Base-by-base conservation (phyloP, 2,888 invertebrate genomes). In the Ormia ochracea region DNA sequence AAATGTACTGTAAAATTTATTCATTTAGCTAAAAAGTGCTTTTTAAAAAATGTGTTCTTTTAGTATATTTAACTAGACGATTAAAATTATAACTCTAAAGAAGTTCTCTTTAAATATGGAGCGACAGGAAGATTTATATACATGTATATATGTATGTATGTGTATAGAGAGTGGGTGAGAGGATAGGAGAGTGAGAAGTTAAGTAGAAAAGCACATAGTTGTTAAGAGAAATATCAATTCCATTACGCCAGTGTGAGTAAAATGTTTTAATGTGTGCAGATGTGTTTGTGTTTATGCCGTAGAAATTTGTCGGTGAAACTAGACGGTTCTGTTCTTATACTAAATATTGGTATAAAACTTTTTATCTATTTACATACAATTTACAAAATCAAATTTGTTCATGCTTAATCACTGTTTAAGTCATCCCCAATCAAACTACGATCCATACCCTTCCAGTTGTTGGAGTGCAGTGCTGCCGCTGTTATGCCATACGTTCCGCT, bases 371-470 rank as follows among this genome's bases (percentile, higher is more conserved):
- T 72, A 38, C n/a, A n/a, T 65, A 63, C 78, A 69, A 77, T 81
- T 59, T 81, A 77, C 77, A 73, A n/a, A 14, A 70, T 58, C 26
- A 21, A 7, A 50, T 41, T 33, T 33, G 21, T 26, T 66, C 10
- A 9, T 36, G 43, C n/a, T 77, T 82, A 87, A 83, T 87, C 86
- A 75, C 87, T 87, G 69, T 83, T 86, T 65, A 85, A 73, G 66
- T 86, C 86, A 54, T 83, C 85, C 54, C 82, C 84, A 45, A 85
- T 83, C 33, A 85, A 81, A 78, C 83, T 84, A 58, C 84, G 84
- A 81, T 85, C 85, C 82, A 84, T 83, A 74, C 82, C 81, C 81
- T 85, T 84, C 86, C 86, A 87, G 63, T 82, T 83, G 31, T 80
- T 82, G 6, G 86, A 83, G 54, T 82, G 84, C 14, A 85, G 77